phyloP scores from a whole-genome alignment of 2,113 vertebrate species.

The Steatornis caripensis region DNA sequence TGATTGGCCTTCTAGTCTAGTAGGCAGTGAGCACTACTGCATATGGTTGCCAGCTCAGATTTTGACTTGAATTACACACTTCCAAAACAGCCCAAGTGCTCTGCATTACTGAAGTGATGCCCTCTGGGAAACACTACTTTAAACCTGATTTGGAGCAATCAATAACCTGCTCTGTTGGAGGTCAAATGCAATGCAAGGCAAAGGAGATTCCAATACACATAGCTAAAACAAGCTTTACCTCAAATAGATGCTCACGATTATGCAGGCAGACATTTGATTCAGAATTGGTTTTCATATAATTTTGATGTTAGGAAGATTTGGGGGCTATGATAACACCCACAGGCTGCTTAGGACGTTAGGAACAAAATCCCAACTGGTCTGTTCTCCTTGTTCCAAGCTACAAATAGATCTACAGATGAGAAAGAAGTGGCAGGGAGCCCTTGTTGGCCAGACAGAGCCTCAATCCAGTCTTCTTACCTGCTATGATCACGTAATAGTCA shows the following conservation, averaged over 20 bases:
- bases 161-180: neutral
- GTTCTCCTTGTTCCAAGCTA: neutral
- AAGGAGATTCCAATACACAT: neutral
- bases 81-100: neutral
- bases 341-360: neutral
- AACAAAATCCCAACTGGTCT: neutral
- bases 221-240: neutral
- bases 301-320: neutral
- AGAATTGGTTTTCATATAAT: neutral
- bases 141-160: neutral
- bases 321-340: neutral
- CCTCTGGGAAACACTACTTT: neutral
- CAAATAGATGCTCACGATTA: neutral
- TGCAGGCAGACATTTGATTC: neutral
- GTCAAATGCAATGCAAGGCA: neutral
- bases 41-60: neutral
- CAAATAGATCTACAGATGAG: neutral
- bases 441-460: neutral
- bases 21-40: neutral
- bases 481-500: neutral
- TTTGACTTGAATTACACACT: neutral
- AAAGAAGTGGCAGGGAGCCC: neutral
- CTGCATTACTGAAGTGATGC: neutral
- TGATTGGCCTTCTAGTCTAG: neutral
- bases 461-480: neutral